phyloP scores from a whole-genome alignment of 2,888 invertebrate species.

The Rhagium mordax region DNA sequence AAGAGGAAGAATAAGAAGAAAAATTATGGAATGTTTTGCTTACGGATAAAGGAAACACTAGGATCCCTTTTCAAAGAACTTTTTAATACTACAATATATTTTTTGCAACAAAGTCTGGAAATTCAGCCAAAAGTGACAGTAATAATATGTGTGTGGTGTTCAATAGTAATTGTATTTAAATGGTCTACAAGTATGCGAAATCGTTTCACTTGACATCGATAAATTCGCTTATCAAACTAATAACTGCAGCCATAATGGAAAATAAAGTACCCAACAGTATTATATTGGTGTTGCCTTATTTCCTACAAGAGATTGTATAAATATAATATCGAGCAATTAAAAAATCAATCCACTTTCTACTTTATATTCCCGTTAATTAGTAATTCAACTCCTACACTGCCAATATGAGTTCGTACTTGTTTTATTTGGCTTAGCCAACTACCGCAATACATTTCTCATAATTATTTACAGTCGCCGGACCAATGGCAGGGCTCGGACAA shows the following conservation, averaged over 20 bases:
- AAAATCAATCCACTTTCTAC: slow-evolving; percentile 62
- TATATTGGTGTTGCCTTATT: slow-evolving; percentile 10
- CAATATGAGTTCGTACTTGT: slow-evolving; percentile 52
- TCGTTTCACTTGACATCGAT: too few species aligned
- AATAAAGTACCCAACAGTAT: slow-evolving; percentile 10
- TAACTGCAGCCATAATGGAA: too few species aligned
- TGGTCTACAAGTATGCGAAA: too few species aligned
- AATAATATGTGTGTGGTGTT: too few species aligned
- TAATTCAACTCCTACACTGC: slow-evolving; percentile 64
- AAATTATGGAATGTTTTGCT: too few species aligned
- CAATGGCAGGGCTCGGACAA: slow-evolving; percentile 61
- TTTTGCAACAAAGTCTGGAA: too few species aligned
- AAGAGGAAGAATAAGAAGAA: too few species aligned
- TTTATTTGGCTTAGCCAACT: slow-evolving; percentile 56
- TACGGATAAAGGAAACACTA: too few species aligned
- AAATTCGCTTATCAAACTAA: not conserved
- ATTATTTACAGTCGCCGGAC: slow-evolving; percentile 57
- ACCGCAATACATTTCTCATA: slow-evolving; percentile 56
- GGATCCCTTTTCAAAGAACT: too few species aligned
- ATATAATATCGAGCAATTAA: slow-evolving; percentile 46
- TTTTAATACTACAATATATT: too few species aligned
- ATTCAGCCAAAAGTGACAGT: too few species aligned
- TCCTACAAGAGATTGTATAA: slow-evolving; percentile 29
- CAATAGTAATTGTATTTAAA: too few species aligned
- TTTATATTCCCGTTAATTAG: slow-evolving; percentile 65